Base-by-base conservation (phyloP, 2,113 vertebrate species). In the Corvus moneduloides region DNA sequence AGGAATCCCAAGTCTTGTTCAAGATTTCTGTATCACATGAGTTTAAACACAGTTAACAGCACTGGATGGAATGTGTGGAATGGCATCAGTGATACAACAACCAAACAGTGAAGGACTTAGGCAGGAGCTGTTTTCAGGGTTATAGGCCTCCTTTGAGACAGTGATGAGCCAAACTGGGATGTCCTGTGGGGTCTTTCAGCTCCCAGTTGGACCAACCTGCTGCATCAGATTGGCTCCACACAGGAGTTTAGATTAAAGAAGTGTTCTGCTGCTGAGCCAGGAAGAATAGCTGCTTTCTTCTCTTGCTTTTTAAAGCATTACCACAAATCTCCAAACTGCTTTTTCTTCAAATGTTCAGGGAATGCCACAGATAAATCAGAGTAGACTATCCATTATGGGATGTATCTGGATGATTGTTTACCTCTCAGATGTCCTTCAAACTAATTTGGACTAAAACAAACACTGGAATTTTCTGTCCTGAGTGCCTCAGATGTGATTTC, bases 391-490 rank as follows among this genome's bases (percentile, higher is more conserved):
- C 56, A 32, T 59, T 68, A 78, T 41, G 20, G 43, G 21, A 48
- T 61, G 61, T 30, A 67, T 16, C 10, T 22, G 69, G 39, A 39
- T 87, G 46, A 55, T 76, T 1, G 18, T 89, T 73, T 83, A 67
- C 32, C 51, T 87, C 79, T 69, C 75, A 76, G 78, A 46, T 55
- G 44, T 48, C 78, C 78, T 91, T 93, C 84, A 84, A 59, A 79
- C 35, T 71, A 52, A 93, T 93, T 63, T 63, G 56, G 32, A 73
- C 48, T 85, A 63, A 91, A 96, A 91, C 71, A 94, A 93, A 83
- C 59, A 44, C 39, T 32, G 39, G 43, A 48, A 80, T 87, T 86
- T 91, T 95, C 51, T 88, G 30, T 92, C 73, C 73, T 89, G 56
- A 90, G 66, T 93, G 80, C 52, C 51, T 92, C 83, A 94, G 84